Evolutionary conservation across 2,113 vertebrate species (phyloP).

Genomic region (Heptranchias perlo): DNA sequence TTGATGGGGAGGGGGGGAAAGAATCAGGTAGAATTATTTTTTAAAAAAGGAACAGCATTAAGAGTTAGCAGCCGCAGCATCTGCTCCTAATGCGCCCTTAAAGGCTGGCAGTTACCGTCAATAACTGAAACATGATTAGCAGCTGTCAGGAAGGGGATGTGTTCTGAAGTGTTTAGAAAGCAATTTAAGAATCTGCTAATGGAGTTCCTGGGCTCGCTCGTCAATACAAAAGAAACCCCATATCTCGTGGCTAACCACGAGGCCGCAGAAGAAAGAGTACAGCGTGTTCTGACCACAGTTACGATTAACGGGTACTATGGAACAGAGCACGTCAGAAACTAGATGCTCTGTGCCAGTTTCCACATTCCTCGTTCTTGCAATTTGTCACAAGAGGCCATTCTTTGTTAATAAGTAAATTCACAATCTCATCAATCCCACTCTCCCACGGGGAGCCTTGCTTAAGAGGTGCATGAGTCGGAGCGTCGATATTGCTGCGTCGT

Average conservation of each 20-base stretch:
- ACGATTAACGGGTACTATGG: background rate
- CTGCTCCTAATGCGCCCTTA: background rate
- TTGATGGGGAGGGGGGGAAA: background rate
- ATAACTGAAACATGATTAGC: background rate
- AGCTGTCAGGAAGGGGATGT: constrained; percentile 19
- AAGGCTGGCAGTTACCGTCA: background rate
- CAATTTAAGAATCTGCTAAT: background rate
- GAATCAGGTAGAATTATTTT: background rate
- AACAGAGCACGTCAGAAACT: background rate
- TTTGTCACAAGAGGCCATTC: background rate
- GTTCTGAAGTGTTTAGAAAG: background rate
- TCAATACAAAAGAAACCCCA: background rate
- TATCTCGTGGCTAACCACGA: background rate
- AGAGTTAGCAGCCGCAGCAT: background rate
- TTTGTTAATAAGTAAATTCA: background rate
- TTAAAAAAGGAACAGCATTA: background rate
- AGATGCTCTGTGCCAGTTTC: background rate
- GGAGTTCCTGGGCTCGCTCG: background rate
- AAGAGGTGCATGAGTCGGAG: background rate
- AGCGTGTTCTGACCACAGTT: background rate
- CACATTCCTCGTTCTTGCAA: background rate
- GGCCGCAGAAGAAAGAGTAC: background rate
- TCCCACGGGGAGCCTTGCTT: background rate
- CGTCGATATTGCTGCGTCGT: background rate
- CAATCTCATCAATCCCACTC: background rate